phyloP scores from a whole-genome alignment of 1,140 invertebrate genomes.

The Trachymyrmex septentrionalis region DNA sequence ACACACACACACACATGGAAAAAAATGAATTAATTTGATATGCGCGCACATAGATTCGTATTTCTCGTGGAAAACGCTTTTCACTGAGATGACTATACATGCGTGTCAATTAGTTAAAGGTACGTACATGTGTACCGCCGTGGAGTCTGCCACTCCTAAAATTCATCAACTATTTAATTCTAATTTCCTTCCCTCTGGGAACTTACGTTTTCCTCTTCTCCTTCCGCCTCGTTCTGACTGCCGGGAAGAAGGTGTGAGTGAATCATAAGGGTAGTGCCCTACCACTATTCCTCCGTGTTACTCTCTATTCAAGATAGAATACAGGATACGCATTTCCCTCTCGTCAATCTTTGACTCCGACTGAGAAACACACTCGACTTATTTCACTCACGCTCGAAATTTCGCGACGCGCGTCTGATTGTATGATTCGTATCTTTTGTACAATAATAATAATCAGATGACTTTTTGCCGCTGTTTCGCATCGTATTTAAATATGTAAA shows the following conservation, averaged over 20 bases:
- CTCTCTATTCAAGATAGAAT: slow-evolving; percentile 63
- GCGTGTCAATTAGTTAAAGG: slow-evolving; percentile 72
- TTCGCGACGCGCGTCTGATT: not conserved
- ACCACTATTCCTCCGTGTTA: slow-evolving; percentile 48
- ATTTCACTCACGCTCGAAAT: not conserved
- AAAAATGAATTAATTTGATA: slow-evolving; percentile 37
- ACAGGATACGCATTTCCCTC: slow-evolving; percentile 32
- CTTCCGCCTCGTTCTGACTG: slow-evolving; percentile 56
- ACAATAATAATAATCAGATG: slow-evolving; percentile 14
- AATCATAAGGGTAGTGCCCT: slow-evolving; percentile 56
- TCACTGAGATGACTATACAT: slow-evolving; percentile 64
- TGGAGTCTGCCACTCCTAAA: slow-evolving; percentile 77
- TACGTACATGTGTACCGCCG: slow-evolving; percentile 61
- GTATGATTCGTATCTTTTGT: not conserved
- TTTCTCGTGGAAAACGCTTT: slow-evolving; percentile 54
- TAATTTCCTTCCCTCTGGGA: slow-evolving; percentile 79
- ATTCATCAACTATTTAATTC: slow-evolving; percentile 83
- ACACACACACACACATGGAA: no score
- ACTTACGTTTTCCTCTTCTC: slow-evolving; percentile 68
- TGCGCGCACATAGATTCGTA: slow-evolving; percentile 40
- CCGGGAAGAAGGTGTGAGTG: slow-evolving; percentile 24
- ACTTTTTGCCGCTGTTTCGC: not conserved
- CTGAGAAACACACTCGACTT: slow-evolving; percentile 20
- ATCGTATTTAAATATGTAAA: not conserved
- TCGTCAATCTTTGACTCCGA: slow-evolving; percentile 45